These are phyloP conservation scores for Boloria selene DNA, from an alignment of 2,888 invertebrate genomes.

Conservation along the genomic window DNA sequence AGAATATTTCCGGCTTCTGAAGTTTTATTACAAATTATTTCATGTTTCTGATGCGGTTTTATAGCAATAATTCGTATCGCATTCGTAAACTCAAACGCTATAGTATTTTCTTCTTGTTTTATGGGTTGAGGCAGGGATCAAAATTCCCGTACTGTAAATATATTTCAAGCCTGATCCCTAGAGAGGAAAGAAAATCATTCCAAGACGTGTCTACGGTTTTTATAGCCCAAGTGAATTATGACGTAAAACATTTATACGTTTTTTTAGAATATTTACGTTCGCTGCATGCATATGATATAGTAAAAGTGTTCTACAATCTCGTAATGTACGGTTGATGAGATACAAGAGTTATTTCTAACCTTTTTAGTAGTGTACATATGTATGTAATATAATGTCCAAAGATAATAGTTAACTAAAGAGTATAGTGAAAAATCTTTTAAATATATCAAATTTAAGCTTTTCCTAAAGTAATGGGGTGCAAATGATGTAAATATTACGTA, in stretches of 20 bases:
- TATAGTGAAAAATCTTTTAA: no score
- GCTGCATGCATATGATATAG: slow-evolving; percentile 35
- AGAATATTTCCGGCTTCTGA: slow-evolving; percentile 2
- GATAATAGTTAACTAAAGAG: no score
- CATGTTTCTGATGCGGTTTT: slow-evolving; percentile 15
- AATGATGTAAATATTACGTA: no score
- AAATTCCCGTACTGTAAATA: slow-evolving; percentile 32
- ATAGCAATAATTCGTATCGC: slow-evolving; percentile 28
- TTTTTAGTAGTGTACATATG: no score
- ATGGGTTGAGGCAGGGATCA: slow-evolving; percentile 24
- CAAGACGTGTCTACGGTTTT: slow-evolving; percentile 58
- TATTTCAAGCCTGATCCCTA: slow-evolving; percentile 27
- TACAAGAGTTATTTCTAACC: no score
- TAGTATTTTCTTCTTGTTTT: slow-evolving; percentile 29
- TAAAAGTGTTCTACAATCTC: slow-evolving; percentile 38
- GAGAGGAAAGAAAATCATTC: slow-evolving; percentile 35
- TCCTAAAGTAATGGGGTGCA: no score
- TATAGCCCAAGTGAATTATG: slow-evolving; percentile 73
- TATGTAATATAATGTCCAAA: no score
- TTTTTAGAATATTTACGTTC: slow-evolving; percentile 54
- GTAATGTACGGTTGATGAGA: no score
- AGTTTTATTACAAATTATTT: slow-evolving; percentile 19
- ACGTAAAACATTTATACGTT: slow-evolving; percentile 75
- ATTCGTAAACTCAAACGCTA: slow-evolving; percentile 25
- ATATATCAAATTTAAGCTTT: no score